Evolutionary conservation across 2,888 invertebrate species (phyloP).

Genomic region (Drosophila incognita): DNA sequence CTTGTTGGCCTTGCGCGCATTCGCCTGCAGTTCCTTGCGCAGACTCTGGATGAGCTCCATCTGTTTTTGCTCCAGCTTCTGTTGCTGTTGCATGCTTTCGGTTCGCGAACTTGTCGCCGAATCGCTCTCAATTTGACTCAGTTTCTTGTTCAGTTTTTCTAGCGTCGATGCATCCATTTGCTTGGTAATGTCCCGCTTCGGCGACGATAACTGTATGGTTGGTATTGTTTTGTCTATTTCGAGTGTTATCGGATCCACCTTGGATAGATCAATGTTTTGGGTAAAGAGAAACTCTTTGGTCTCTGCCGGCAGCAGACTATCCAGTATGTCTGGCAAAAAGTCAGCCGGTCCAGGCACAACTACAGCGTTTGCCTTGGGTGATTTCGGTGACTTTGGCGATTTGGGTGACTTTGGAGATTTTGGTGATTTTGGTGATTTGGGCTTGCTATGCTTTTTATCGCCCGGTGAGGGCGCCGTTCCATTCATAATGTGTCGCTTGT

Average conservation of each 20-base stretch:
- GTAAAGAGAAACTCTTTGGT: conserved; percentile 89
- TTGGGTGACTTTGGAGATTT: conserved; percentile 88
- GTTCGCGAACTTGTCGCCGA: conserved; percentile 91
- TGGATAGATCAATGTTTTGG: conserved; percentile 91
- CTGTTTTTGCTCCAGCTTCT: conserved; percentile 87
- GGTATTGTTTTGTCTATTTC: conserved; percentile 89
- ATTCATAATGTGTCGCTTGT: conserved; percentile 94
- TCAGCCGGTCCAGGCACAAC: conserved; percentile 70
- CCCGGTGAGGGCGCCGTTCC: conserved; percentile 89
- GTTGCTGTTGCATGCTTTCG: conserved; percentile 88
- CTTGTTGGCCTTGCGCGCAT: conserved; percentile 87
- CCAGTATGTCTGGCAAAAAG: conserved; percentile 86
- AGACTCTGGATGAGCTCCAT: conserved; percentile 86
- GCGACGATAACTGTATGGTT: conserved; percentile 88
- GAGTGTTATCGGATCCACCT: conserved; percentile 90
- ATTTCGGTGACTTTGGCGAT: conserved; percentile 87
- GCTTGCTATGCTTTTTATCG: conserved; percentile 86
- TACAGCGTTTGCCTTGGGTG: conserved; percentile 79
- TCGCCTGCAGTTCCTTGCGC: conserved; percentile 87
- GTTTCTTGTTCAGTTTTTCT: conserved; percentile 89
- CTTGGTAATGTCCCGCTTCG: conserved; percentile 90
- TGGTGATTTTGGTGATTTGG: conserved; percentile 88
- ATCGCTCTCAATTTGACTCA: conserved; percentile 91
- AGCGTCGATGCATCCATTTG: conserved; percentile 89
- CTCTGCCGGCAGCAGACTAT: conserved; percentile 85